Base-by-base conservation (phyloP, 2,113 vertebrate genomes). In the Nasalis larvatus region DNA sequence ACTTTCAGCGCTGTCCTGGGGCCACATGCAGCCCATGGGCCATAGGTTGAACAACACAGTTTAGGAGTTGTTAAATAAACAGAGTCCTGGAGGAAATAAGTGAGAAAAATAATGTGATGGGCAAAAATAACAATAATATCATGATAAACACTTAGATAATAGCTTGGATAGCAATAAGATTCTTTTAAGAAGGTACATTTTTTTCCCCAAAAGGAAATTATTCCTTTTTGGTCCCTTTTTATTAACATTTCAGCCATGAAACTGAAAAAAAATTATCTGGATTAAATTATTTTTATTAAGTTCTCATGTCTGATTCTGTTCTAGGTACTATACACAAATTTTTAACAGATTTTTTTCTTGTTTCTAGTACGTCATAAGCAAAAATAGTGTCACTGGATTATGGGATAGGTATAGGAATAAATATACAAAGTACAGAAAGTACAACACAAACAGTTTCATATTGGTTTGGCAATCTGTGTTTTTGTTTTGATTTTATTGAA, bases 261-360 rank as follows among this genome's bases (percentile, higher is more conserved):
- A 47, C 7, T 45, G 12, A n/a, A 54, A 69, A n/a, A 92, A 69
- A 20, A 35, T 66, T 93, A 66, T 77, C 14, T 73, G 52, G 17
- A 86, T 96, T 91, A 74, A 81, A 91, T 89, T 83, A 30, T 77
- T 90, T 90, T 83, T 89, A 69, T 84, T 54, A 93, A 86, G 20
- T 68, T 60, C 21, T 20, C 25, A 88, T n/a, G 4, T 83, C 30
- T 73, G 21, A 49, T 25, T 86, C 14, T 81, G 1, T 42, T n/a
- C 30, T 83, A 91, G 8, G 3, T 54, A 71, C 35, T 47, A n/a
- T 35, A 9, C 27, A 73, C 47, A 54, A 52, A 12, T 35, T 40
- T 89, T 88, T 52, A 54, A 54, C 35, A 80, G 6, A 52, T 32
- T 71, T 83, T 83, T 63, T 40, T 68, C 32, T 80, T 27, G 1